Conservation (phyloP, 2,113 vertebrate species). For the Falco punctatus region DNA sequence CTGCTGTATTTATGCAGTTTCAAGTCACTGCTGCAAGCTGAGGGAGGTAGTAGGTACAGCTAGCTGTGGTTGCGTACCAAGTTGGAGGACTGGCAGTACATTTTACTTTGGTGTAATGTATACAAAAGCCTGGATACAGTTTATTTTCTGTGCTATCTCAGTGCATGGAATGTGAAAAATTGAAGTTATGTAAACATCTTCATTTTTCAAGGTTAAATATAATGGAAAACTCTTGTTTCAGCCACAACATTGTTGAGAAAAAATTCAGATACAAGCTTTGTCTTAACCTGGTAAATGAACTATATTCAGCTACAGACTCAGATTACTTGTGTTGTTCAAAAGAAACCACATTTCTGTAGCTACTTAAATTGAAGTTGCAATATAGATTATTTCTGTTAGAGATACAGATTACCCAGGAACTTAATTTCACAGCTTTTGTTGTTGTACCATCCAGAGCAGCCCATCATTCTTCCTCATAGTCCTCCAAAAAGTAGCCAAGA, state of each 20-base stretch:
- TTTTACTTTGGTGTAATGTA: not conserved
- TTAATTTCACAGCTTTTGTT: not conserved
- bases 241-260: not conserved
- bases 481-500: not conserved
- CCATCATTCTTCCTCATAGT: not conserved
- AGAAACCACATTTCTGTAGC: not conserved
- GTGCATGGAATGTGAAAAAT: not conserved
- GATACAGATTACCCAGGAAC: not conserved
- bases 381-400: not conserved
- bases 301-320: not conserved
- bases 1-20: rapidly evolving
- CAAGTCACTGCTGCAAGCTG: not conserved
- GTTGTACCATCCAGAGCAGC: not conserved
- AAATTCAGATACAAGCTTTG: not conserved
- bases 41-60: not conserved
- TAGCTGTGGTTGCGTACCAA: not conserved
- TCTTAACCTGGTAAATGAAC: not conserved
- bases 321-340: not conserved
- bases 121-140: not conserved
- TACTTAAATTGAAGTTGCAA: not conserved
- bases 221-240: not conserved
- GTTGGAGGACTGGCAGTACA: not conserved
- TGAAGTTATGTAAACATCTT: not conserved
- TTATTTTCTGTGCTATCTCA: not conserved
- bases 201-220: not conserved